Percentiles rank a stretch among this genome's conserved stretches.
Evolutionary conservation across 2,888 invertebrate species (phyloP).

Genomic region (Acanthosepion pharaonis): DNA sequence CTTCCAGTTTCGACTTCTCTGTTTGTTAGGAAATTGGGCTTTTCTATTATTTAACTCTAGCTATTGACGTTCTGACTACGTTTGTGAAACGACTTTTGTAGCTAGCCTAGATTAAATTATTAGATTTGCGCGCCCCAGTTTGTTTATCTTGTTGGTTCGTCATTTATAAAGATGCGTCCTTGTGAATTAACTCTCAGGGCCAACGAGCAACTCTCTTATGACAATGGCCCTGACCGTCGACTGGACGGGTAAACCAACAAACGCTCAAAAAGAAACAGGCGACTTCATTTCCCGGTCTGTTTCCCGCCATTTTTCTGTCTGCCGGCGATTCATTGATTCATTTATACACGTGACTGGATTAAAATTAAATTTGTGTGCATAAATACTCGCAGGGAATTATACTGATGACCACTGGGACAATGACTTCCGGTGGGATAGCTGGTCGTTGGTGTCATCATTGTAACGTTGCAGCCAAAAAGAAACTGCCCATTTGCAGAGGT

Average conservation of each 20-base stretch:
- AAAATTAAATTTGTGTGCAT: slow-evolving; percentile 16
- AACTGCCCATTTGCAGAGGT: background rate
- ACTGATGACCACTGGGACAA: background rate
- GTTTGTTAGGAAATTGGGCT: background rate
- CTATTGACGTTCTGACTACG: background rate
- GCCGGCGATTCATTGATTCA: background rate
- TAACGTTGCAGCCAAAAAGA: background rate
- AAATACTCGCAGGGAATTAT: background rate
- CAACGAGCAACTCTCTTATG: background rate
- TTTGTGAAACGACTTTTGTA: background rate
- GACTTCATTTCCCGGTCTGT: background rate
- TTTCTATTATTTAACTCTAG: background rate
- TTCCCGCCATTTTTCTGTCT: background rate
- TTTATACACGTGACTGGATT: slow-evolving; percentile 6
- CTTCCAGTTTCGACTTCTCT: background rate
- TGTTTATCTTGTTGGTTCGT: background rate
- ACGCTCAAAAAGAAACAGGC: background rate
- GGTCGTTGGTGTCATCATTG: background rate
- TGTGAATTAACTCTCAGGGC: background rate
- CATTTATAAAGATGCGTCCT: background rate
- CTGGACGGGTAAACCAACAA: background rate
- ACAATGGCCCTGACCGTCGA: background rate
- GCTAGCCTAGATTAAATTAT: background rate
- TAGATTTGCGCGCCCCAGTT: background rate
- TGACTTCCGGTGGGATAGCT: background rate